These are phyloP conservation scores for Strix aluco DNA, from an alignment of 2,113 vertebrate genomes.

Conservation along the genomic window DNA sequence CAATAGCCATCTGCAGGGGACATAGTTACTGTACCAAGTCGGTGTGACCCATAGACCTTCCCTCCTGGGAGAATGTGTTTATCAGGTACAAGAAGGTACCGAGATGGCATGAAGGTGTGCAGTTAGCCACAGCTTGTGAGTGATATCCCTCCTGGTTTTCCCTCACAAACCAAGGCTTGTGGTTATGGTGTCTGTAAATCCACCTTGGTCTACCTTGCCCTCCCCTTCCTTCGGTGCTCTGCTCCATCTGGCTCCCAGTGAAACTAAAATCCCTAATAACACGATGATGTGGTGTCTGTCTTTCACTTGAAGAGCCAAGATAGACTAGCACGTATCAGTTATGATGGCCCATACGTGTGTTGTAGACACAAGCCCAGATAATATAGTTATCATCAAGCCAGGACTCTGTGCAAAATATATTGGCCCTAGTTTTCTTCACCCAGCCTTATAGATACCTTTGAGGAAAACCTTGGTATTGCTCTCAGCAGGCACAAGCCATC, in stretches of 20 bases:
- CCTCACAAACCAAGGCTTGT: not conserved
- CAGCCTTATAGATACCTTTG: not conserved
- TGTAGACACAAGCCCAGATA: not conserved
- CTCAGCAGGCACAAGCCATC: not conserved
- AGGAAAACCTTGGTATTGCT: not conserved
- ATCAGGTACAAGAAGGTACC: fast-evolving
- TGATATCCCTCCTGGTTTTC: not conserved
- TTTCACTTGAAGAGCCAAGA: not conserved
- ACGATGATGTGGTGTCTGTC: not conserved
- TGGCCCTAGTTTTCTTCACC: not conserved
- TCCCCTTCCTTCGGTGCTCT: not conserved
- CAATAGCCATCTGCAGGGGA: not conserved
- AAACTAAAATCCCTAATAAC: not conserved
- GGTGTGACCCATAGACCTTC: not conserved
- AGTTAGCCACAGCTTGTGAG: not conserved
- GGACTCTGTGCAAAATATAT: not conserved
- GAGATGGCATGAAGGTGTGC: not conserved
- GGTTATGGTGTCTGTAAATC: not conserved
- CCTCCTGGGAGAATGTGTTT: not conserved
- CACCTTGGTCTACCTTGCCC: not conserved
- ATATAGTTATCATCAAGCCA: not conserved
- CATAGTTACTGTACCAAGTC: not conserved
- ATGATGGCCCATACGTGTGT: not conserved
- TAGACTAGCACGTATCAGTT: not conserved
- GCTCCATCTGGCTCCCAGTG: not conserved